Percentiles rank a stretch among this genome's conserved stretches.
These are phyloP conservation scores for Tridacna crocea DNA, from an alignment of 2,888 invertebrate species.

Conservation along the genomic window DNA sequence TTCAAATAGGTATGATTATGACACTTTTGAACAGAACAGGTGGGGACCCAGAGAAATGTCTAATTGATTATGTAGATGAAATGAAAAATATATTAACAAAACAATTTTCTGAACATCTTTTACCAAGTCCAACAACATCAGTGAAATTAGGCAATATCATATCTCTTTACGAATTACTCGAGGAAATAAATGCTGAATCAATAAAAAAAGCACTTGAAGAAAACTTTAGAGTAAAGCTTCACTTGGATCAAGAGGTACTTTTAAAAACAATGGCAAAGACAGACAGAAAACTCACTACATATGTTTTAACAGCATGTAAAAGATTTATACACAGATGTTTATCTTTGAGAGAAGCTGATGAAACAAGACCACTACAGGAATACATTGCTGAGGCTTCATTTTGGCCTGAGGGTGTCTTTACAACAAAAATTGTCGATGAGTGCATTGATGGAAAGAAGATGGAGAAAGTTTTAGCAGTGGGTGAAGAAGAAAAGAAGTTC, in stretches of 20 bases:
- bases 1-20: constrained; percentile 61
- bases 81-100: constrained; percentile 46
- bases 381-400: constrained; percentile 56
- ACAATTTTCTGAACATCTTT: constrained; percentile 38
- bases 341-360: constrained; percentile 37
- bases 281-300: constrained; percentile 34
- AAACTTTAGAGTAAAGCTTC: constrained; percentile 41
- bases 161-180: constrained; percentile 55
- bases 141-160: constrained; percentile 64
- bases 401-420: constrained; percentile 52
- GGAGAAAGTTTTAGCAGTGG: constrained; percentile 34
- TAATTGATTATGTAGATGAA: constrained; percentile 57
- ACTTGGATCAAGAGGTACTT: constrained; percentile 32
- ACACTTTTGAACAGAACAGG: constrained; percentile 62
- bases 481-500: no score
- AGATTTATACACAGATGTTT: constrained; percentile 64
- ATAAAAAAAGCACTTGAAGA: constrained; percentile 58
- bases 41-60: constrained; percentile 48
- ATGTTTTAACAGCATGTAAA: constrained; percentile 45
- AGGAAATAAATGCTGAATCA: constrained; percentile 58
- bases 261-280: constrained; percentile 26
- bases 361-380: constrained; percentile 41
- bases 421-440: constrained; percentile 28
- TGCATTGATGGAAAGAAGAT: constrained; percentile 32
- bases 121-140: constrained; percentile 61